Evolutionary conservation across 2,888 invertebrate genomes (phyloP).

Genomic region (Ornithoptera priamus): DNA sequence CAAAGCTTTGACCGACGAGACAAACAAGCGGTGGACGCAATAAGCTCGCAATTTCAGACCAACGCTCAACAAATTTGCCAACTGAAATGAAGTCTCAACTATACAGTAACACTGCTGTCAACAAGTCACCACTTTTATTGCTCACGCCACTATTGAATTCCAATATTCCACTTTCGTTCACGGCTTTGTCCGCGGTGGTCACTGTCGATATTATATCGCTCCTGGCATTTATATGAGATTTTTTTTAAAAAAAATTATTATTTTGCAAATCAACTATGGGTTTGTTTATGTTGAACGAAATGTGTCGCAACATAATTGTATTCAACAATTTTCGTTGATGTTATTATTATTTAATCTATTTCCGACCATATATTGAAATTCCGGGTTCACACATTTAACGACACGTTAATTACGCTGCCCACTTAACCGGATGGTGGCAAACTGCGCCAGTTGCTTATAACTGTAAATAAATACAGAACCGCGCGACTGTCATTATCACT

Average conservation of each 20-base stretch:
- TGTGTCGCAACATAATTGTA: background rate
- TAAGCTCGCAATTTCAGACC: conserved; percentile 71
- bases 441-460: conserved; percentile 35
- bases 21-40: conserved; percentile 71
- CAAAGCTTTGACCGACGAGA: conserved; percentile 69
- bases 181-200: conserved; percentile 30
- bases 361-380: conserved; percentile 43
- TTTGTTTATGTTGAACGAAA: background rate
- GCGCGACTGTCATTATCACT: conserved; percentile 32
- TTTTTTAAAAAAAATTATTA: background rate
- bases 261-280: background rate
- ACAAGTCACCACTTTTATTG: conserved; percentile 71
- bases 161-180: conserved; percentile 54
- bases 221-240: background rate
- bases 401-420: conserved; percentile 63
- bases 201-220: conserved; percentile 4
- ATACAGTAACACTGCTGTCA: conserved; percentile 59
- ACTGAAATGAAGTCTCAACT: conserved; percentile 72
- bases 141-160: conserved; percentile 66
- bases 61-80: conserved; percentile 73
- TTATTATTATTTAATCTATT: background rate
- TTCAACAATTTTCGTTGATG: background rate
- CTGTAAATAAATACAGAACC: conserved; percentile 22
- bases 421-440: conserved; percentile 50
- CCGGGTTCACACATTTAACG: conserved; percentile 53